Conservation (phyloP, 2,113 vertebrate genomes). For the Zosterops lateralis region DNA sequence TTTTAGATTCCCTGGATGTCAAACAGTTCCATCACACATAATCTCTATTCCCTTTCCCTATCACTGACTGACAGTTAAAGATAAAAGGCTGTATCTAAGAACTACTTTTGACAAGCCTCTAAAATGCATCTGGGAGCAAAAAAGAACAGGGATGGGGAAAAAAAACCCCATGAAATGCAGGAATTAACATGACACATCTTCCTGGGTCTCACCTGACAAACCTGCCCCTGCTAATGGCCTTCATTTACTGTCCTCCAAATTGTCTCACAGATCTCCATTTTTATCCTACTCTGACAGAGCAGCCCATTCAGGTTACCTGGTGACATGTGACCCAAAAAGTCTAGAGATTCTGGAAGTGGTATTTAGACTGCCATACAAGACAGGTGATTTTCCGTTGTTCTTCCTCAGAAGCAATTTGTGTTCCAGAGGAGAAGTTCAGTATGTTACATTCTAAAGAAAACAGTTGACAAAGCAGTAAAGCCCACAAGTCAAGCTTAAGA, state of each 20-base stretch:
- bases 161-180: background rate
- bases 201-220: background rate
- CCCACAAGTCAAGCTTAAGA: background rate
- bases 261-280: background rate
- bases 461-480: background rate
- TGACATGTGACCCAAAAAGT: background rate
- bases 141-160: background rate
- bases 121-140: background rate
- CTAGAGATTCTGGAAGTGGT: background rate
- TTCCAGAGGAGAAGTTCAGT: background rate
- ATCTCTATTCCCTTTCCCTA: background rate
- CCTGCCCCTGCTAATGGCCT: background rate
- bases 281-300: background rate
- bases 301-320: background rate
- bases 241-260: background rate
- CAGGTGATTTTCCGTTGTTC: background rate
- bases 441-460: background rate
- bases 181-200: background rate
- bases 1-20: background rate
- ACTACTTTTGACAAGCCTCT: background rate
- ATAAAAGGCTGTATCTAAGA: conserved; percentile 17
- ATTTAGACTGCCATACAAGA: background rate
- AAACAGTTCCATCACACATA: background rate
- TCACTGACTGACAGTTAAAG: background rate
- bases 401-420: background rate